Evolutionary conservation across 2,797 vertebrate genomes (phyloP).

Genomic region (Rhincodon typus): DNA sequence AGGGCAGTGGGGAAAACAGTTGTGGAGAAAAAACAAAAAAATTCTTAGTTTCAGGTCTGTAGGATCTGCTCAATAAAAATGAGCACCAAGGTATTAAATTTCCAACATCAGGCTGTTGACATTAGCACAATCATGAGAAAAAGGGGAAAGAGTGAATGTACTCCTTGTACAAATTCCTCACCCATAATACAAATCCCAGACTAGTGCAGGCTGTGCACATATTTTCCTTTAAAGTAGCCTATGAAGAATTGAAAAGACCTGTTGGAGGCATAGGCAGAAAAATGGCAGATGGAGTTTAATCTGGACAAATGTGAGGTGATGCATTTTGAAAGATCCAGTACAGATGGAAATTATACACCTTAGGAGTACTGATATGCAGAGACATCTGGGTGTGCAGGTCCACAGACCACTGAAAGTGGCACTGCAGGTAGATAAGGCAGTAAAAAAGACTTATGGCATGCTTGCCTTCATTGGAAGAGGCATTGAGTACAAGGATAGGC

Average conservation of each 20-base stretch:
- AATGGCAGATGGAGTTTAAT: too few relatives aligned
- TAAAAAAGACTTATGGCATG: too few relatives aligned
- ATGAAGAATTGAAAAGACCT: background rate
- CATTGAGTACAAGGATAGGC: too few relatives aligned
- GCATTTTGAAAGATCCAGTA: too few relatives aligned
- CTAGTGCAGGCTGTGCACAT: background rate
- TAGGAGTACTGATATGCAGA: too few relatives aligned
- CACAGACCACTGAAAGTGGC: too few relatives aligned
- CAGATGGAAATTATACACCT: too few relatives aligned
- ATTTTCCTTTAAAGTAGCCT: background rate
- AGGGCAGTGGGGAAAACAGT: background rate
- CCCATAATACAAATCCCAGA: background rate
- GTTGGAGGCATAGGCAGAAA: background rate
- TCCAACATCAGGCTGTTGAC: background rate
- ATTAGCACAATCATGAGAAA: background rate
- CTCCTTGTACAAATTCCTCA: background rate
- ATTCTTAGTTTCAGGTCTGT: background rate
- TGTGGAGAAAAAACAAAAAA: background rate
- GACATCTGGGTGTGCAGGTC: too few relatives aligned
- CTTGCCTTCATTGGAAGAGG: too few relatives aligned
- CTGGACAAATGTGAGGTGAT: too few relatives aligned
- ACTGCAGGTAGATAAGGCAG: too few relatives aligned
- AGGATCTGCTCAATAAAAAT: background rate
- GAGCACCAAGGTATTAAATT: background rate
- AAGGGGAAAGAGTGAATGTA: background rate